These are phyloP conservation scores for Sturnus vulgaris DNA, from an alignment of 2,113 vertebrate species.

Conservation along the genomic window DNA sequence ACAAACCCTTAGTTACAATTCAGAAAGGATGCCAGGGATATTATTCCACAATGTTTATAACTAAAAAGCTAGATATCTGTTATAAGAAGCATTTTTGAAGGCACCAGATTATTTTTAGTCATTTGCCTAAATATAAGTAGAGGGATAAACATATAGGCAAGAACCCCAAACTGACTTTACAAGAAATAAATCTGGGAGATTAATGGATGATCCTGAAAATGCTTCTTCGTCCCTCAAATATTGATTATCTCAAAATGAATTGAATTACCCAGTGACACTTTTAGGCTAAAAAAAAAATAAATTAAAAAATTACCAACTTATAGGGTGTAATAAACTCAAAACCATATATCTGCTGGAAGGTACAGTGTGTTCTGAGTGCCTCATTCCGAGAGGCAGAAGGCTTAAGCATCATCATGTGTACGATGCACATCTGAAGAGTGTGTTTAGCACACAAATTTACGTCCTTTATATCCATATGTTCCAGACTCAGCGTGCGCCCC, in stretches of 20 bases:
- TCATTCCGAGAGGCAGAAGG: neutral
- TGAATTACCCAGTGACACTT: neutral
- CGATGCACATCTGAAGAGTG: neutral
- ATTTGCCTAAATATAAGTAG: neutral
- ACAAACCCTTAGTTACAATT: neutral
- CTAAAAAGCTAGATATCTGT: neutral
- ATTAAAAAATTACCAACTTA: neutral
- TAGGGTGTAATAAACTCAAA: neutral
- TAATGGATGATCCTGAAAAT: neutral
- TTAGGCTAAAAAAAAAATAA: neutral
- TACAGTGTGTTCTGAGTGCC: neutral
- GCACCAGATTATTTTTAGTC: neutral
- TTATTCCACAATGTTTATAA: neutral
- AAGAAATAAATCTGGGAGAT: neutral
- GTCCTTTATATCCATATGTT: neutral
- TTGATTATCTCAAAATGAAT: neutral
- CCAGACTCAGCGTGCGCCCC: conserved; percentile 84
- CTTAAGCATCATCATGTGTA: neutral
- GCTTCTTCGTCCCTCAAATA: neutral
- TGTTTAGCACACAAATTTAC: neutral
- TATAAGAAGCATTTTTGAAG: neutral
- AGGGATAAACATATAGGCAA: neutral
- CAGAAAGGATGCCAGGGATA: neutral
- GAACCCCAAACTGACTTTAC: neutral
- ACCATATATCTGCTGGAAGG: neutral